Evolutionary conservation across 2,797 vertebrate species (phyloP).

Genomic region (Lophius americanus): DNA sequence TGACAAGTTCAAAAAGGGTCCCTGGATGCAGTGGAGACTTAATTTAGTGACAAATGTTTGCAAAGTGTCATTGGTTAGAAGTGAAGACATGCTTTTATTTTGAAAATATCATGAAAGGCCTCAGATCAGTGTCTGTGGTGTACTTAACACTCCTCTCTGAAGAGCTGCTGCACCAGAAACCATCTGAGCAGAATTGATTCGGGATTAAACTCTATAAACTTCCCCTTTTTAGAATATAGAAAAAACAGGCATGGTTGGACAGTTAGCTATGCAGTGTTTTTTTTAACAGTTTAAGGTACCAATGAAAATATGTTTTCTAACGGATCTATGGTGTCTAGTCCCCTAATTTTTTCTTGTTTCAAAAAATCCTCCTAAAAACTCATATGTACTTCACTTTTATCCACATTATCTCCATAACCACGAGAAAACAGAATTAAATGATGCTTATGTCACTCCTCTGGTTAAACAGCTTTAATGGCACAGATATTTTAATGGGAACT

Average conservation of each 20-base stretch:
- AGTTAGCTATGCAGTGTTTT: too few species aligned
- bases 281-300: too few species aligned
- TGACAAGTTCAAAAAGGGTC: too few species aligned
- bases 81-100: constrained; percentile 47
- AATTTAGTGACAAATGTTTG: too few species aligned
- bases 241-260: background rate
- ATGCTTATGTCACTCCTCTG: constrained; percentile 27
- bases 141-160: background rate
- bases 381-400: too few species aligned
- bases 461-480: constrained; percentile 71
- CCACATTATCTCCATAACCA: too few species aligned
- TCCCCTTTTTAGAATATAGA: background rate
- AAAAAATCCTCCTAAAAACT: too few species aligned
- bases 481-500: background rate
- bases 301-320: background rate
- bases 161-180: constrained; percentile 19
- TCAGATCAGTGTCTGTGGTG: background rate
- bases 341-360: too few species aligned
- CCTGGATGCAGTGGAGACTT: too few species aligned
- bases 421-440: background rate
- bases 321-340: background rate
- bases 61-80: too few species aligned
- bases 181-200: constrained; percentile 18
- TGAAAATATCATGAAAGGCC: constrained; percentile 3
- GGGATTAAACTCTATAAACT: constrained; percentile 24